Conservation (phyloP, 2,888 invertebrate species). For the Brassicogethes aeneus region DNA sequence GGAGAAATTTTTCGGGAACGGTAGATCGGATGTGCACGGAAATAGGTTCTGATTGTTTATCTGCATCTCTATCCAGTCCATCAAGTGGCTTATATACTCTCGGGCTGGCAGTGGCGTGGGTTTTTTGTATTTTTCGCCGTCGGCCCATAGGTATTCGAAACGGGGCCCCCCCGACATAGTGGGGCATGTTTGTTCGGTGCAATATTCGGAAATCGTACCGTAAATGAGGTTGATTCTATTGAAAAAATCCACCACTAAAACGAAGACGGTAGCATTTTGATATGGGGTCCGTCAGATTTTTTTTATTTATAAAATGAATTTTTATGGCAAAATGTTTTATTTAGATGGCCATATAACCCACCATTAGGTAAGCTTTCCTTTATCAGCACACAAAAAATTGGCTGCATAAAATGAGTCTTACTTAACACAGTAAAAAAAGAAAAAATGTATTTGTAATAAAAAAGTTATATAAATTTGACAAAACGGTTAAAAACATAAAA, state of each 20-base stretch:
- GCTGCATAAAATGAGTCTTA: no score
- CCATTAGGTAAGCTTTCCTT: no score
- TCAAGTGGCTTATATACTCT: slow-evolving; percentile 71
- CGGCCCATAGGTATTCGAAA: slow-evolving; percentile 88
- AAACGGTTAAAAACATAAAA: no score
- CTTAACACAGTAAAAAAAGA: no score
- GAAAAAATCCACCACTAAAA: slow-evolving; percentile 85
- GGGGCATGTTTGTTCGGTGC: slow-evolving; percentile 74
- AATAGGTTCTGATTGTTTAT: slow-evolving; percentile 84
- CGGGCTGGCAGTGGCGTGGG: slow-evolving; percentile 76
- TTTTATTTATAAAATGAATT: no score
- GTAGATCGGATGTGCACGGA: slow-evolving; percentile 75
- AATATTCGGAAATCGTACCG: slow-evolving; percentile 79
- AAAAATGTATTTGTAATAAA: no score
- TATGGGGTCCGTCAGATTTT: slow-evolving; percentile 3
- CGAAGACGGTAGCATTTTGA: no score
- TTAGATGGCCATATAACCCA: no score
- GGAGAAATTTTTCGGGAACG: slow-evolving; percentile 78
- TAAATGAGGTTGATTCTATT: slow-evolving; percentile 89
- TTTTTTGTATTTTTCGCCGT: slow-evolving; percentile 68
- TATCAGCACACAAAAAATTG: no score
- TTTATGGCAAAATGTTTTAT: no score
- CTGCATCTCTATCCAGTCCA: slow-evolving; percentile 88
- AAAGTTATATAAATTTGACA: no score
- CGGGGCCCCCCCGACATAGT: slow-evolving; percentile 85